A percentile compares a stretch with the other conserved stretches of the same genome.
Conservation (phyloP, 2,797 vertebrate species). For the Orientallactaga sibirica region DNA sequence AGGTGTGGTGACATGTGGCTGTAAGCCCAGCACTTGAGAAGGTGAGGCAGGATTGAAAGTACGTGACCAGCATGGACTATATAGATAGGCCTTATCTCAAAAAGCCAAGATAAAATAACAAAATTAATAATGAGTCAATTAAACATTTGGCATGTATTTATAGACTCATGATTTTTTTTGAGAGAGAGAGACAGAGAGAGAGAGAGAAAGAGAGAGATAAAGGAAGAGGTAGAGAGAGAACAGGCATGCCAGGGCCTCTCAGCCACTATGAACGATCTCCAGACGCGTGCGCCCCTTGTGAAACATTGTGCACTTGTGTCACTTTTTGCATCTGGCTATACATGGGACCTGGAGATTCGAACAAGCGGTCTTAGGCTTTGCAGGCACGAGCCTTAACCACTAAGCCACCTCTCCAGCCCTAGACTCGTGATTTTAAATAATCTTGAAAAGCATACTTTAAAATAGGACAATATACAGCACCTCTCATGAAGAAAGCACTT, state of each 20-base stretch:
- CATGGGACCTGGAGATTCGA: no score
- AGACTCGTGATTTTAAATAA: slow-evolving; percentile 2
- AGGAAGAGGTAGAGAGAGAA: no score
- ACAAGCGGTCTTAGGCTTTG: no score
- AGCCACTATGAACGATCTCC: no score
- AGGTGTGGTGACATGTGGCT: not conserved
- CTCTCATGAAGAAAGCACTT: not conserved
- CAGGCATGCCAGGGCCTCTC: no score
- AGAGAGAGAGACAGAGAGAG: no score
- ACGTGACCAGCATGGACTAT: not conserved
- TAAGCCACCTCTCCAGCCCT: no score
- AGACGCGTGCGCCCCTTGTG: no score
- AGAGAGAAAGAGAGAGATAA: no score
- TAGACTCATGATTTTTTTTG: not conserved
- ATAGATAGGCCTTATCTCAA: not conserved
- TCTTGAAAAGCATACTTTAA: slow-evolving; percentile 49
- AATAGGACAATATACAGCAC: not conserved
- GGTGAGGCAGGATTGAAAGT: not conserved
- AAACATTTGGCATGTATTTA: slow-evolving; percentile 4
- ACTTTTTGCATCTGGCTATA: no score
- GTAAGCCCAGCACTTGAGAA: not conserved
- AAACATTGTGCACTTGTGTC: no score
- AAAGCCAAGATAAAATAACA: not conserved
- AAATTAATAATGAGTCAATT: not conserved
- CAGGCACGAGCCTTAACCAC: no score